Conservation (phyloP, 2,797 vertebrate genomes). For the Centroberyx gerrardi region DNA sequence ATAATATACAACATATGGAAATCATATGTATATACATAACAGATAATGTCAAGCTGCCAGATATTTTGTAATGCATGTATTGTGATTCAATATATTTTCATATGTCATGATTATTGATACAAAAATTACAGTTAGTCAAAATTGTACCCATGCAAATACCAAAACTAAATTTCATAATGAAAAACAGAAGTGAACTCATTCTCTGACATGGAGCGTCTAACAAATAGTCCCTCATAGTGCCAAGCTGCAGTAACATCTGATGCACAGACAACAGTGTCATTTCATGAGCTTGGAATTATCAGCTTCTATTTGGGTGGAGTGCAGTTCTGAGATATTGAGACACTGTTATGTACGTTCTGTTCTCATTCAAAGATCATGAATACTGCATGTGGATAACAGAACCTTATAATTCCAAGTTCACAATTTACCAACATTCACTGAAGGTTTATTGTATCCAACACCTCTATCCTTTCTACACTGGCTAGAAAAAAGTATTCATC, state of each 20-base stretch:
- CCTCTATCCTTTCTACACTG: background rate
- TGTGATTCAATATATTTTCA: constrained; percentile 3
- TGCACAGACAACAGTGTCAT: constrained; percentile 34
- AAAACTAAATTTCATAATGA: constrained; percentile 48
- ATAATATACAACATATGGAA: no score
- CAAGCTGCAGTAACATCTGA: constrained; percentile 43
- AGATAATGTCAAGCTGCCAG: constrained; percentile 11
- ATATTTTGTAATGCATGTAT: background rate
- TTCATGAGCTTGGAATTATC: constrained; percentile 42
- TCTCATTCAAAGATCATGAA: no score
- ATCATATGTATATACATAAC: no score
- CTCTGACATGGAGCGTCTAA: constrained; percentile 15
- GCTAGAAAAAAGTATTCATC: no score
- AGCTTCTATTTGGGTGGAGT: constrained; percentile 46
- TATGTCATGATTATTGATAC: constrained; percentile 44
- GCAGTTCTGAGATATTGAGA: constrained; percentile 25
- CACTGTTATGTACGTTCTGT: constrained; percentile 17
- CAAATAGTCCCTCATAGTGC: constrained; percentile 29
- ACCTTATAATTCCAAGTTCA: constrained; percentile 5
- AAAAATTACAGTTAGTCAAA: constrained; percentile 29
- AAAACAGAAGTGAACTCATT: constrained; percentile 25
- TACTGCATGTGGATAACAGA: no score
- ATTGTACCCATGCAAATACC: constrained; percentile 34
- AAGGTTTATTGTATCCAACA: constrained; percentile 2
- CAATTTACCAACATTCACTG: background rate